Percentiles rank a stretch among this genome's conserved stretches.
phyloP scores from a whole-genome alignment of 2,888 invertebrate species.

The Himalopsyche kuldschensis region DNA sequence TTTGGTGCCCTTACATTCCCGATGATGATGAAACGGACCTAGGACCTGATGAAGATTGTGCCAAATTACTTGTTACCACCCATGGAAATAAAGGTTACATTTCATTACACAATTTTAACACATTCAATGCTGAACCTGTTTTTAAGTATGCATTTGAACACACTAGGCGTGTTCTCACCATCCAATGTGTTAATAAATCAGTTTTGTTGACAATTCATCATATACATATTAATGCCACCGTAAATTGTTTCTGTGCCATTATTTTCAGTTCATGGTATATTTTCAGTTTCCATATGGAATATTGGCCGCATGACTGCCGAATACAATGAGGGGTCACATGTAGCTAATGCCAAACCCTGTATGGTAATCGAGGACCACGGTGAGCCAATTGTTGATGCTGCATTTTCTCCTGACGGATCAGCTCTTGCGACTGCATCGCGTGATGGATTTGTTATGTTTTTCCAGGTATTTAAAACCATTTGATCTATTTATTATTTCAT shows the following conservation, averaged over 20 bases:
- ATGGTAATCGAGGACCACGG: slow-evolving; percentile 59
- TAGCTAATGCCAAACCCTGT: slow-evolving; percentile 52
- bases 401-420: slow-evolving; percentile 92
- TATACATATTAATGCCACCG: too few species aligned
- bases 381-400: slow-evolving; percentile 77
- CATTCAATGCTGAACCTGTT: too few species aligned
- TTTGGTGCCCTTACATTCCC: slow-evolving; percentile 94
- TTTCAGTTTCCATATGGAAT: slow-evolving; percentile 60
- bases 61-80: slow-evolving; percentile 78
- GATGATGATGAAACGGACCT: slow-evolving; percentile 62
- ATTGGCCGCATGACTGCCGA: slow-evolving; percentile 51
- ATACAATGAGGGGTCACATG: slow-evolving; percentile 50
- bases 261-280: not conserved
- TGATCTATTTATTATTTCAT: not conserved
- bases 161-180: too few species aligned
- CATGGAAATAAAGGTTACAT: slow-evolving; percentile 68
- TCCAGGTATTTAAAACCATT: slow-evolving; percentile 64
- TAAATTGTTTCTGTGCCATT: not conserved
- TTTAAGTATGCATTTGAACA: too few species aligned
- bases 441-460: slow-evolving; percentile 91
- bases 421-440: slow-evolving; percentile 88
- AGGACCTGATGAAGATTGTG: slow-evolving; percentile 65
- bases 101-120: not conserved
- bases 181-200: too few species aligned
- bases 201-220: not conserved